Evolutionary conservation across 2,888 invertebrate species (phyloP), one percentile per base, ranked within the genome.

Genomic region (Itoplectis maculator): DNA sequence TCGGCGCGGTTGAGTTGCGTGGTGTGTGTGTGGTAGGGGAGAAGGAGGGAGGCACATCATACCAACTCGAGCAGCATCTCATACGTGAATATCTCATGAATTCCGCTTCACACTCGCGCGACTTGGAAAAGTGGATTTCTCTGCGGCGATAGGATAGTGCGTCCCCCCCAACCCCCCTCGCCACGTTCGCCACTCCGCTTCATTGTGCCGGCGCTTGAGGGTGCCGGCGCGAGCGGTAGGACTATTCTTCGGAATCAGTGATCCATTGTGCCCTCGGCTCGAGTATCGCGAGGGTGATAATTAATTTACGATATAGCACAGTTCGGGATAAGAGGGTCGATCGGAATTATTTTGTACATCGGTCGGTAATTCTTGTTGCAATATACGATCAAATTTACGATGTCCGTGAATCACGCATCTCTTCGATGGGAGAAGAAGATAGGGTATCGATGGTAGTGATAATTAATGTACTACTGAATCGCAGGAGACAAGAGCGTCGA

Each of bases 61-160:
- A 29, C 59, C 47, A 37, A 59, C 59, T 37, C 59, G 15, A 59
- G 37, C 6, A 59, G 66, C 69, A 66, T 82, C 75, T 82, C 75
- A 82, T 76, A 79, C 75, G 72, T 82, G 79, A 82, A 79, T 82
- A 82, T 82, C 79, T 82, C 82, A 82, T 79, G 79, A 82, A 76
- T 79, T 76, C 75, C 79, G 70, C 78, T 78, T 82, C 81, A 42
- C 69, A 63, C 56, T 29, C 73, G 63, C 49, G 42, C 59, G 40
- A 56, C 63, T 63, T 9, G 66, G 63, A 72, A 82, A 79, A 79
- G 76, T 76, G 79, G 72, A 79, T 82, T 82, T 79, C 68, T 73
- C 66, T 51, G 15, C 40, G 56, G 15, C 40, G 65, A 35, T 59
- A 49, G 75, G 56, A 75, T 35, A 63, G 61, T 68, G 59, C 66